These are phyloP conservation scores for Python bivittatus DNA, from an alignment of 2,113 vertebrate species.

Conservation along the genomic window DNA sequence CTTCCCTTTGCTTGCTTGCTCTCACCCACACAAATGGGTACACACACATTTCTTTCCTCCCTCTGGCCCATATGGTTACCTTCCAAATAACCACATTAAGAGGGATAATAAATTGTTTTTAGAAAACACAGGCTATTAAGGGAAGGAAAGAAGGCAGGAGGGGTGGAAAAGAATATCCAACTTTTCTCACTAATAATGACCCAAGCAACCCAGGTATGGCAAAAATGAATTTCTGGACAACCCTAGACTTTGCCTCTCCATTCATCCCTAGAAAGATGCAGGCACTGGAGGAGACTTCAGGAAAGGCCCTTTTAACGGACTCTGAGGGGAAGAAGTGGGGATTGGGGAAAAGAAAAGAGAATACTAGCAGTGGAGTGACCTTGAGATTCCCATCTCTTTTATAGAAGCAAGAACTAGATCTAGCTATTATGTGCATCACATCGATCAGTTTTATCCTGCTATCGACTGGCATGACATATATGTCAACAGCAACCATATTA, in stretches of 20 bases:
- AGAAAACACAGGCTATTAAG: background rate
- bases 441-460: background rate
- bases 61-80: background rate
- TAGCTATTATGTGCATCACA: background rate
- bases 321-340: background rate
- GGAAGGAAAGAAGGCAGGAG: background rate
- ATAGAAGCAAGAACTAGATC: background rate
- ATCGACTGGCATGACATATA: too few species aligned
- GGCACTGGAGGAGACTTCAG: background rate
- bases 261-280: background rate
- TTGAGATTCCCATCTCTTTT: background rate
- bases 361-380: background rate
- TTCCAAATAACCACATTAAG: background rate
- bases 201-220: background rate
- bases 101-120: background rate
- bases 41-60: background rate
- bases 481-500: background rate
- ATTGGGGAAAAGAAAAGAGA: background rate
- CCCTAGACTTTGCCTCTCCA: background rate
- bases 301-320: background rate
- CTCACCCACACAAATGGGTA: background rate
- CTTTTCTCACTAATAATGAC: background rate
- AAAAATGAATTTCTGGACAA: background rate
- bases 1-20: background rate
- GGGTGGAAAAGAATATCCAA: background rate